Base-by-base conservation (phyloP, 2,888 invertebrate genomes). In the Prosapia bicincta region DNA sequence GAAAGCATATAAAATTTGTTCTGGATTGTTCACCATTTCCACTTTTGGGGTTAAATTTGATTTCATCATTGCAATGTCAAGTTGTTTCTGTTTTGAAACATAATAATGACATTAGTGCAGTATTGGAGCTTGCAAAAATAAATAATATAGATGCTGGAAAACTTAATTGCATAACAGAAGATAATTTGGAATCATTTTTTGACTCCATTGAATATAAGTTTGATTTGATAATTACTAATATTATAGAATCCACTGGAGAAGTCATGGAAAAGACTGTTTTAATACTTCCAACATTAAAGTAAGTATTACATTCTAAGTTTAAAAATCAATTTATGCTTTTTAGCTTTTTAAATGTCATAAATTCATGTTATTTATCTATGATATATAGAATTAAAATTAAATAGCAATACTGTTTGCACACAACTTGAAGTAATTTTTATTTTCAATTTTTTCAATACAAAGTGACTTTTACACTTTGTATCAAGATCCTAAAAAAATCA, bases 11-110 rank as follows among this genome's bases (percentile, higher is more conserved):
- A 1, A 6, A 38, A 10, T 54, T 80, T 78, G 83, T 91, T 78
- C 84, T 90, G 69, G 92, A 92, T 83, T 84, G 89, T 28, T 87
- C 87, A 79, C 88, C 89, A 6, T 90, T 91, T 82, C 92, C 92
- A 0, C 80, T 90, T 66, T 87, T 90, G 81, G 91, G 91, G 0
- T 82, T 91, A 66, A 83, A 87, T 73, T 84, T 90, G 83, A 84
- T 90, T 24, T 88, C 32, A 15, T 28, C 69, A 13, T 26, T 66
- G 69, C 25, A 54, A n/a, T 20, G 3, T 54, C 54, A 13, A 20
- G 54, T 74, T 84, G 84, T 66, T 81, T 89, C n/a, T 83, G 85
- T 74, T 88, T 87, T 81, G 83, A 84, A 79, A 85, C 86, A 66
- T 84, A 84, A 80, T 85, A 82, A 78, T 67, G 79, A 65, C 82